Percentiles rank a stretch among this genome's conserved stretches.
Evolutionary conservation across 2,888 invertebrate genomes (phyloP).

Genomic region (Carcina quercana): DNA sequence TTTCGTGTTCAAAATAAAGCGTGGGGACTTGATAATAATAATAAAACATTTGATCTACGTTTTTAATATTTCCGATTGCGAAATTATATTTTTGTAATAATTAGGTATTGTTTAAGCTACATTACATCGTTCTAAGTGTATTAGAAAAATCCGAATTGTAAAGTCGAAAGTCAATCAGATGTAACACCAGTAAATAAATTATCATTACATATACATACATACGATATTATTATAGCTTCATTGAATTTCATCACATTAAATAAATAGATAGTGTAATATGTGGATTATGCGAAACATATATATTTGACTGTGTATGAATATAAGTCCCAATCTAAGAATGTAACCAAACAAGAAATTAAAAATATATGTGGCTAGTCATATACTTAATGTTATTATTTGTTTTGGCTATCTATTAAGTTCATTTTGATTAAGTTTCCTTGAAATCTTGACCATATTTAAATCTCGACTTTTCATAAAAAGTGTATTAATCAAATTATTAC

Average conservation of each 20-base stretch:
- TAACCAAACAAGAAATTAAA: conserved; percentile 16
- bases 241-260: background rate
- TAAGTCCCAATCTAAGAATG: conserved; percentile 60
- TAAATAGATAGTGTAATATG: background rate
- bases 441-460: too few relatives aligned
- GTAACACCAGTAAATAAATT: background rate
- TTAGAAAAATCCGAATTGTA: conserved; percentile 16
- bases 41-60: conserved; percentile 32
- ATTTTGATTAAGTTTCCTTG: too few relatives aligned
- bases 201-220: too few relatives aligned
- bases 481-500: too few relatives aligned
- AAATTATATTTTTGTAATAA: conserved; percentile 71
- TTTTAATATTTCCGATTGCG: conserved; percentile 34
- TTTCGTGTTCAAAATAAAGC: conserved; percentile 54
- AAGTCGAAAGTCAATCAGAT: conserved; percentile 1
- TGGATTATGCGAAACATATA: too few relatives aligned
- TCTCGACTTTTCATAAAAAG: too few relatives aligned
- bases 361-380: conserved; percentile 2
- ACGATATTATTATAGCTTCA: background rate
- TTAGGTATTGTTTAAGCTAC: conserved; percentile 53
- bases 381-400: too few relatives aligned
- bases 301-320: too few relatives aligned
- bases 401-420: too few relatives aligned
- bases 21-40: too few relatives aligned
- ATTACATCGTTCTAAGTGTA: conserved; percentile 41